phyloP scores from a whole-genome alignment of 1,140 invertebrate genomes.

The Drosophila sucinea region DNA sequence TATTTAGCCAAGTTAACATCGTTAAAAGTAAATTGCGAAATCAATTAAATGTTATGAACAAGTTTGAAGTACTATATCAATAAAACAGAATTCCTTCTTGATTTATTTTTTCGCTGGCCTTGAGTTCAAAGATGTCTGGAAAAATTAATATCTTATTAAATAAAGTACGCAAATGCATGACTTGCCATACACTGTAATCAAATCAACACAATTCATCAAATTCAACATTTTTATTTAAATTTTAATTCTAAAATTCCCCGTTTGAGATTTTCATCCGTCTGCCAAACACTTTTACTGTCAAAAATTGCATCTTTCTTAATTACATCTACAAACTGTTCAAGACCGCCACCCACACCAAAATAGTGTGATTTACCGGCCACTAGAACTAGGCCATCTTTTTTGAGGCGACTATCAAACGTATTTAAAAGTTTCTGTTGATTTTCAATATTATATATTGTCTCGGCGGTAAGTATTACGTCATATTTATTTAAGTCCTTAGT shows the following conservation, averaged over 20 bases:
- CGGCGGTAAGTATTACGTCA: conserved; percentile 93
- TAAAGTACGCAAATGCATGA: no score
- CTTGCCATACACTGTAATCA: not conserved
- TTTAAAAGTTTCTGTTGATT: conserved; percentile 90
- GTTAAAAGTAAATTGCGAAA: not conserved
- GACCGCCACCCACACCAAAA: conserved; percentile 95
- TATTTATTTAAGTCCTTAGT: conserved; percentile 85
- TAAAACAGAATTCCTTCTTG: no score
- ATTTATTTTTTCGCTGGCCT: no score
- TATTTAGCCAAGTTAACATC: not conserved
- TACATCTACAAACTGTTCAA: conserved; percentile 88
- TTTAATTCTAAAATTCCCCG: conserved; percentile 86
- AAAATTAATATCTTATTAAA: no score
- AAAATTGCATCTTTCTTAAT: conserved; percentile 85
- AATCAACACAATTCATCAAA: not conserved
- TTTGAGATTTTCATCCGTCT: conserved; percentile 85
- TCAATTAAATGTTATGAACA: not conserved
- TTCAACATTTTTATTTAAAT: conserved; percentile 46
- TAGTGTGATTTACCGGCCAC: conserved; percentile 94
- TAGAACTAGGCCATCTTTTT: conserved; percentile 86
- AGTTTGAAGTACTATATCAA: no score
- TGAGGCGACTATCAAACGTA: conserved; percentile 88
- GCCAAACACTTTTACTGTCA: conserved; percentile 85
- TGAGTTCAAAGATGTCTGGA: no score
- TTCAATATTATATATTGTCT: conserved; percentile 94